phyloP scores from a whole-genome alignment of 2,888 invertebrate species.

The Brenthis daphne region DNA sequence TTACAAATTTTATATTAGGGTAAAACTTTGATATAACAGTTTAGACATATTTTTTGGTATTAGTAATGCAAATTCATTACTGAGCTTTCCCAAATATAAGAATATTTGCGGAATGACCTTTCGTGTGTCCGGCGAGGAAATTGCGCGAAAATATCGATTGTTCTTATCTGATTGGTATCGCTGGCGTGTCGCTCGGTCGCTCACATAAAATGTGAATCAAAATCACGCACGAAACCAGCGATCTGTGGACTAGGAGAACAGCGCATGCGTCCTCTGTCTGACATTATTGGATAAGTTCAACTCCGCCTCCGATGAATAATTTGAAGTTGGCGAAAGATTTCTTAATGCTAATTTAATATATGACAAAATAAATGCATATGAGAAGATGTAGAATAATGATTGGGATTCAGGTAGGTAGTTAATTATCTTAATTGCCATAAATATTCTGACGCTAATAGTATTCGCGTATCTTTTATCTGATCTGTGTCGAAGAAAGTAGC shows the following conservation, averaged over 20 bases:
- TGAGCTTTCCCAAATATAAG: not conserved
- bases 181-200: constrained; percentile 64
- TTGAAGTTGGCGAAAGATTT: constrained; percentile 50
- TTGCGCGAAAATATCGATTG: constrained; percentile 75
- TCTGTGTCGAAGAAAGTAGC: constrained; percentile 37
- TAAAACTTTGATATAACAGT: not conserved
- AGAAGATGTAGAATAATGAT: not conserved
- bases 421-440: constrained; percentile 14
- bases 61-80: not conserved
- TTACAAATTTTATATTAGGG: too few relatives aligned
- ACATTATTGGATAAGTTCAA: constrained; percentile 66
- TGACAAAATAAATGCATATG: constrained; percentile 14
- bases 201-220: constrained; percentile 61
- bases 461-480: constrained; percentile 33
- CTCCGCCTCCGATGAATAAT: constrained; percentile 68
- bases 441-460: constrained; percentile 23
- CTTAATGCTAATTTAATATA: constrained; percentile 45
- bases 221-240: constrained; percentile 55
- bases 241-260: constrained; percentile 24
- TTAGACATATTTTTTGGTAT: constrained; percentile 13
- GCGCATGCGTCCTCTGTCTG: constrained; percentile 65
- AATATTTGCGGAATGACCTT: constrained; percentile 60
- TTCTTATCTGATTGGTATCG: constrained; percentile 55
- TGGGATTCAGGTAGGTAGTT: constrained; percentile 7
- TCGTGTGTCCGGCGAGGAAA: constrained; percentile 68